A percentile compares a stretch with the other conserved stretches of the same genome.
These are phyloP conservation scores for Acromyrmex heyeri DNA, from an alignment of 1,140 invertebrate genomes.

Conservation along the genomic window DNA sequence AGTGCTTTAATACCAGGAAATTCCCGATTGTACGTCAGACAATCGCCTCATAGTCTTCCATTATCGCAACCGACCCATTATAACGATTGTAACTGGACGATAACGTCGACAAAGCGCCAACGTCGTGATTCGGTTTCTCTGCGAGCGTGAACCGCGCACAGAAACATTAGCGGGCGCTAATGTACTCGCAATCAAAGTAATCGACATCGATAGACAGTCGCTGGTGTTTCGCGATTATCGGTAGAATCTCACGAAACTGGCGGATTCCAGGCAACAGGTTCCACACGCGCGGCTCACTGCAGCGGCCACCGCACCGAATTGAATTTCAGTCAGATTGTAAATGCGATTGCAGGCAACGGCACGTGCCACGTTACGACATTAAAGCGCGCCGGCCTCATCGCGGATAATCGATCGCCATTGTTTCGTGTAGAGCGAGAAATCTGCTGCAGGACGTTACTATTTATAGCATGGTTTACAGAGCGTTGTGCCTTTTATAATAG, in stretches of 20 bases:
- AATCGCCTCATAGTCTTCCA: constrained; percentile 33
- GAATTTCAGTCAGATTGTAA: constrained; percentile 53
- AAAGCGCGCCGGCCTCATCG: constrained; percentile 43
- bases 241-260: constrained; percentile 21
- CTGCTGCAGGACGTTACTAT: not conserved
- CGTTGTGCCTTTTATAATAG: not conserved
- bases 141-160: constrained; percentile 1
- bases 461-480: not conserved
- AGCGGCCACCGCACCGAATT: constrained; percentile 36
- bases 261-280: constrained; percentile 55
- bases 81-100: constrained; percentile 42
- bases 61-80: constrained; percentile 30
- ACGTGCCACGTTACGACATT: constrained; percentile 64
- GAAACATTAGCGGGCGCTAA: constrained; percentile 47
- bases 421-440: constrained; percentile 8
- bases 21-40: constrained; percentile 20
- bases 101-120: constrained; percentile 41
- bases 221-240: constrained; percentile 43
- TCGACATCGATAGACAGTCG: constrained; percentile 40
- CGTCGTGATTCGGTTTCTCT: constrained; percentile 17
- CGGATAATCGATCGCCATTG: constrained; percentile 56
- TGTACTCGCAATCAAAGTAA: constrained; percentile 57
- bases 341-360: constrained; percentile 62
- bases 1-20: constrained; percentile 10
- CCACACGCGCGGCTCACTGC: constrained; percentile 30